Percentiles rank a stretch among this genome's conserved stretches.
These are phyloP conservation scores for Gambelia wislizenii DNA, from an alignment of 2,797 vertebrate species.

Conservation along the genomic window DNA sequence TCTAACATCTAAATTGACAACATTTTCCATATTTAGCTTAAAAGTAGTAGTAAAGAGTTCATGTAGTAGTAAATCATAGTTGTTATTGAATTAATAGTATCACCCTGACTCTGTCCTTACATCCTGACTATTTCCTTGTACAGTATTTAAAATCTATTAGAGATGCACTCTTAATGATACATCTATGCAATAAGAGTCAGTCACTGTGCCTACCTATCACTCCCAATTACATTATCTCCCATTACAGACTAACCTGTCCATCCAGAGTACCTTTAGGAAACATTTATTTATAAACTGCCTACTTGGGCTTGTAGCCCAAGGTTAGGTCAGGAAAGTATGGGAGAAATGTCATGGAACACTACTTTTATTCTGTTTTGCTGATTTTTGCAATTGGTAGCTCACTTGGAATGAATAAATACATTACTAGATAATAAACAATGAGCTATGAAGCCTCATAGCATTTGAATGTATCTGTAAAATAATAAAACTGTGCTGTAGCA, in stretches of 20 bases:
- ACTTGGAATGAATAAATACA: neutral
- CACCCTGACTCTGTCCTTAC: neutral
- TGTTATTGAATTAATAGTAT: constrained; percentile 2
- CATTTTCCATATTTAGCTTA: neutral
- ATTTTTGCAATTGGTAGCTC: neutral
- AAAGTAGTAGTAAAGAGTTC: too few species aligned
- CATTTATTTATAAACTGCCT: neutral
- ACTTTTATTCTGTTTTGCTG: neutral
- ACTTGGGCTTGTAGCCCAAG: neutral
- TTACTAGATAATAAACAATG: neutral
- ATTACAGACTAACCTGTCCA: neutral
- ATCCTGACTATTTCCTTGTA: neutral
- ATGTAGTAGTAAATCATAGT: neutral
- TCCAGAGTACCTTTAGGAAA: neutral
- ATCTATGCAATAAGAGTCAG: neutral
- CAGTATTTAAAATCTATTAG: neutral
- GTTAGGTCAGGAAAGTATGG: neutral
- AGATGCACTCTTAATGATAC: neutral
- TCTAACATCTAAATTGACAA: neutral
- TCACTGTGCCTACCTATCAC: neutral
- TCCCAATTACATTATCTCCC: neutral
- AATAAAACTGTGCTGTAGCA: neutral
- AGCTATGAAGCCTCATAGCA: neutral
- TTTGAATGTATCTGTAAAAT: neutral
- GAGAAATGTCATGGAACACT: neutral